Percentiles rank a stretch among this genome's conserved stretches.
These are phyloP conservation scores for Synergus umbraculus DNA, from an alignment of 2,888 invertebrate genomes.

Conservation along the genomic window DNA sequence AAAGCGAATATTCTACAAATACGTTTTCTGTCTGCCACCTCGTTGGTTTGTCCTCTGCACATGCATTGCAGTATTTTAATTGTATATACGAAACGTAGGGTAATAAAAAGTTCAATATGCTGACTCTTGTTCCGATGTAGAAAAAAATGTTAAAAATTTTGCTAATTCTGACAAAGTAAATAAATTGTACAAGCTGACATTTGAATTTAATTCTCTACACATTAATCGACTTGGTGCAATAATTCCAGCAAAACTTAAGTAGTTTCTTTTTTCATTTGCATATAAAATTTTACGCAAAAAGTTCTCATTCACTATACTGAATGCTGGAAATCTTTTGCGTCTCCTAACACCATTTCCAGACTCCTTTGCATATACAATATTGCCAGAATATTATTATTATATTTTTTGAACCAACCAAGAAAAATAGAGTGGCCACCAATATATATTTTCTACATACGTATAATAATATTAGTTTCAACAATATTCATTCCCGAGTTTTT, in stretches of 20 bases:
- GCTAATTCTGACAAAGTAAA: background rate
- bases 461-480: background rate
- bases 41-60: background rate
- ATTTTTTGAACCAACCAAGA: too few relatives aligned
- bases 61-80: constrained; percentile 2
- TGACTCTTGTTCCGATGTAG: background rate
- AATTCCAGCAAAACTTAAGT: background rate
- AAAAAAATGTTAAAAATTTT: background rate
- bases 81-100: background rate
- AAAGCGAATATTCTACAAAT: background rate
- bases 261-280: background rate
- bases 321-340: background rate
- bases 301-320: background rate
- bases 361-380: background rate
- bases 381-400: too few relatives aligned
- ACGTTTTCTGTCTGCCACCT: background rate
- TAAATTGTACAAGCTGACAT: background rate
- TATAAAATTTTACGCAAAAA: background rate
- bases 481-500: background rate
- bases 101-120: constrained; percentile 1
- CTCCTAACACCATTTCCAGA: background rate
- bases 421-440: background rate
- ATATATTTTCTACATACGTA: background rate
- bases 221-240: too few relatives aligned
- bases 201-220: background rate